These are phyloP conservation scores for Fabriciana adippe DNA, from an alignment of 2,888 invertebrate genomes.

Conservation along the genomic window DNA sequence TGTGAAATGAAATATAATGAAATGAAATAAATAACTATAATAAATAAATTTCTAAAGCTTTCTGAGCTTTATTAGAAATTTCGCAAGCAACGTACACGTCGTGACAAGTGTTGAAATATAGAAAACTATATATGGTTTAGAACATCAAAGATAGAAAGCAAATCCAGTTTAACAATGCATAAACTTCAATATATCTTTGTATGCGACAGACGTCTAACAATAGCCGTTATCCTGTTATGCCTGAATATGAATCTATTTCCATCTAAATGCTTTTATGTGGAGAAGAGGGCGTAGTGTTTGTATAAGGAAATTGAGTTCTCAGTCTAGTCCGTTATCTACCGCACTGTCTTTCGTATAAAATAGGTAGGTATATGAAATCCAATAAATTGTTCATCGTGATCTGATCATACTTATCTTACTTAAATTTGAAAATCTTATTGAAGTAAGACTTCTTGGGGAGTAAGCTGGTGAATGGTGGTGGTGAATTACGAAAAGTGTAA, in stretches of 20 bases:
- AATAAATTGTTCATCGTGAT: not conserved
- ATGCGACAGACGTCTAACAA: conserved; percentile 1
- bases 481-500: no score
- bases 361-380: not conserved
- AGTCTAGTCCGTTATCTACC: not conserved
- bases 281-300: conserved; percentile 29
- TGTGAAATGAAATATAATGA: no score
- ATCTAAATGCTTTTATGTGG: conserved; percentile 17
- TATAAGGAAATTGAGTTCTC: conserved; percentile 34
- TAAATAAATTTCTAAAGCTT: no score
- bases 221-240: not conserved
- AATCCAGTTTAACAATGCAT: not conserved
- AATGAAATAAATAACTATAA: no score
- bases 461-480: no score
- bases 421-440: no score
- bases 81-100: no score
- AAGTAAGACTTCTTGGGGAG: no score
- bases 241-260: conserved; percentile 28
- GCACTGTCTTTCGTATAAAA: no score
- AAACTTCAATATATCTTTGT: not conserved
- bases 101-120: no score
- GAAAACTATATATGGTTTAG: not conserved
- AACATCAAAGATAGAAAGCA: conserved; percentile 8
- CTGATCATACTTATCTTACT: no score
- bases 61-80: no score